phyloP scores from a whole-genome alignment of 2,888 invertebrate species.

The Pardosa pseudoannulata region DNA sequence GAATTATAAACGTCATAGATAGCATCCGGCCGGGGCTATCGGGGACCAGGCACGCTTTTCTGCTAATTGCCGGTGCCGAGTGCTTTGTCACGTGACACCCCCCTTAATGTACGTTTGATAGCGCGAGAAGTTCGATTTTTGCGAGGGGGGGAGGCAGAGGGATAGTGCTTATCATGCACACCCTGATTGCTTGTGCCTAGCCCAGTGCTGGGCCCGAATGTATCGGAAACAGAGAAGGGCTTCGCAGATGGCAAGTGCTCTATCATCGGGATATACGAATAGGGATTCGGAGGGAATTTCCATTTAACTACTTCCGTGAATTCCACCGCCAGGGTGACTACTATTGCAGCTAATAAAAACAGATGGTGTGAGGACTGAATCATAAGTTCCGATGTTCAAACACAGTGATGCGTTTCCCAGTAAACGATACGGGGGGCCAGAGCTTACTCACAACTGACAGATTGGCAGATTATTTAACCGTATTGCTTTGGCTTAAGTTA shows the following conservation, averaged over 20 bases:
- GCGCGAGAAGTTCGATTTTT: conserved; percentile 50
- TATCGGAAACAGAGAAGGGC: neutral
- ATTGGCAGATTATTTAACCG: too few relatives aligned
- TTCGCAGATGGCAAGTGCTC: neutral
- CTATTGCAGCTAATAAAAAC: too few relatives aligned
- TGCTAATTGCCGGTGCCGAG: conserved; percentile 62
- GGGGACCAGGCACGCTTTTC: conserved; percentile 51
- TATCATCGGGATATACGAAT: neutral
- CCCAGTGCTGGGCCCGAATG: neutral
- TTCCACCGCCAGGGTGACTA: too few relatives aligned
- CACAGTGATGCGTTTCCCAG: too few relatives aligned
- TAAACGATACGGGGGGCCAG: too few relatives aligned
- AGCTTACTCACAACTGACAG: too few relatives aligned
- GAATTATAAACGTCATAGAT: conserved; percentile 68
- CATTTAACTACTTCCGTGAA: too few relatives aligned
- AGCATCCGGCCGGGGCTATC: conserved; percentile 61
- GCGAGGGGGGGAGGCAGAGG: neutral
- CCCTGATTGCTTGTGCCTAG: neutral
- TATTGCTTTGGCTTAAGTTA: too few relatives aligned
- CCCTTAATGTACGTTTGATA: conserved; percentile 70
- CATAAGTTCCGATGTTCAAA: too few relatives aligned
- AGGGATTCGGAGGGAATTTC: neutral
- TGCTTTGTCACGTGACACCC: conserved; percentile 32
- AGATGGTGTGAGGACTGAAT: too few relatives aligned
- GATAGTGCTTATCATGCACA: conserved; percentile 8